Conservation (phyloP, 2,888 invertebrate genomes). For the Nymphalis c-album region DNA sequence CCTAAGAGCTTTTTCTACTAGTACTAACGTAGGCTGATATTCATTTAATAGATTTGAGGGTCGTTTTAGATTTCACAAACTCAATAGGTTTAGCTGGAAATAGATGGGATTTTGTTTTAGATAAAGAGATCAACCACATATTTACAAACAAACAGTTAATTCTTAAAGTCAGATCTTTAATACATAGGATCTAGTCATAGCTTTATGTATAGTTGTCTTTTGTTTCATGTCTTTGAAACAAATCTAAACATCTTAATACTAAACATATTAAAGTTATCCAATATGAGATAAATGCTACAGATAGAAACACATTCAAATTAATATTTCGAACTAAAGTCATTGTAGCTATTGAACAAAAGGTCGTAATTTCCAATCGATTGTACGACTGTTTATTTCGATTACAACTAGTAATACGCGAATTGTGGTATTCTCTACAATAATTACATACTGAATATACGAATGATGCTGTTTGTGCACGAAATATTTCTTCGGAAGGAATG, state of each 20-base stretch:
- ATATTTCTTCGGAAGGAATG: no score
- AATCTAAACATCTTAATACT: no score
- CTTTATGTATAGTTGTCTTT: no score
- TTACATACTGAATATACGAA: neutral
- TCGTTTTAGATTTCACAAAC: neutral
- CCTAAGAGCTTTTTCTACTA: conserved; percentile 8
- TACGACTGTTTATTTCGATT: conserved; percentile 9
- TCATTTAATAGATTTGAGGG: conserved; percentile 5
- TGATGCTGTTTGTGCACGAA: no score
- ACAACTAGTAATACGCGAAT: conserved; percentile 1
- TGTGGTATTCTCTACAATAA: neutral
- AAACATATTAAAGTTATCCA: neutral
- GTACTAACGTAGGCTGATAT: conserved; percentile 18
- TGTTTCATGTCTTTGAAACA: no score
- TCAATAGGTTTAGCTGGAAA: neutral
- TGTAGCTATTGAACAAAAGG: neutral
- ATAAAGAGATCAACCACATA: no score
- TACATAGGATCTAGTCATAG: no score
- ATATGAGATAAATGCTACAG: neutral
- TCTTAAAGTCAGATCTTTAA: no score
- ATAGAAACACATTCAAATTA: neutral
- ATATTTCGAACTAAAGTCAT: conserved; percentile 5
- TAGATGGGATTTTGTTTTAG: no score
- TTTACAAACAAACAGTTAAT: no score
- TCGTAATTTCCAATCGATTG: conserved; percentile 7